Base-by-base conservation (phyloP, 1,140 invertebrate genomes). In the Chironomus tepperi region DNA sequence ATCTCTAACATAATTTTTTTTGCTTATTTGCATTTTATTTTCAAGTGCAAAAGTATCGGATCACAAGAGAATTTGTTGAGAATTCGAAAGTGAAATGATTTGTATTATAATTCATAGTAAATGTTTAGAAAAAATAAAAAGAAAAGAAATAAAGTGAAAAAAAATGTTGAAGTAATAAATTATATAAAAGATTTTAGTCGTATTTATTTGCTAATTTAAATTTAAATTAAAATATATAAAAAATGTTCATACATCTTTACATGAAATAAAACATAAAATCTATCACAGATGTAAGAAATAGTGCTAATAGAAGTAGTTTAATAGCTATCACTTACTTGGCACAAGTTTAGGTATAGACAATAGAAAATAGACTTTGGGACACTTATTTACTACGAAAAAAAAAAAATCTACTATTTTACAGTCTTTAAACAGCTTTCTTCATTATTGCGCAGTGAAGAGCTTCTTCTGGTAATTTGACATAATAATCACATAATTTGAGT, bases 221-320 rank as follows among this genome's bases (percentile, higher is more conserved):
- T 34, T 34, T 34, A 34, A 34, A 34, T 34, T 34, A 34, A 34
- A 34, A 5, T 34, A 34, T 34, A 34, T 15, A 57, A 57, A 12
- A n/a, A 57, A n/a, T 57, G 47, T 12, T 57, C 43, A 15, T 47
- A 10, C n/a, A 57, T 57, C 47, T 57, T 34, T 34, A 34, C 24
- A 34, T 34, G 24, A 34, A 34, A 34, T 34, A 34, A 34, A 34
- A 34, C 24, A 34, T 34, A 34, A 34, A 34, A 34, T 34, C 12
- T 57, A 57, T 57, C 47, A 57, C 47, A 57, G 47, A 57, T 57
- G 47, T 57, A 57, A 57, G 15, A 57, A 57, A n/a, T n/a, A 57
- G n/a, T n/a, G 47, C 24, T 34, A 57, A 15, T 57, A 57, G 12
- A 47, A 47, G 43, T 47, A 57, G 47, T 12, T 57, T n/a, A 34